Evolutionary conservation across 2,888 invertebrate species (phyloP), one percentile per base, ranked within the genome.

Genomic region (Agriopis aurantiaria): DNA sequence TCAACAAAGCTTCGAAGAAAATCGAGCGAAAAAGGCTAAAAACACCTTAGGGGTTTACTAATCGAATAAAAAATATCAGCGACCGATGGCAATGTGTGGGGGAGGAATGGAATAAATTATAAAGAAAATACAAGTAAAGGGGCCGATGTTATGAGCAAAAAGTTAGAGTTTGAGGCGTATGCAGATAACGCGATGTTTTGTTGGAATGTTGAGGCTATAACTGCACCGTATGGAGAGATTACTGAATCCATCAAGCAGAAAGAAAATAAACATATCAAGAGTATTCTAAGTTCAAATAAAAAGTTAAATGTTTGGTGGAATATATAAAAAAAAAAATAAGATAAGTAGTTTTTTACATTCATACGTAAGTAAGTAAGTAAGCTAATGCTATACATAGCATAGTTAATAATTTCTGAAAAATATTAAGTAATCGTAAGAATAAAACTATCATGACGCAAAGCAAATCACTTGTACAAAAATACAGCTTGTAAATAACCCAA

Each of bases 21-120:
- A 94, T 94, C 93, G 93, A 93, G 91, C 94, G 93, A 94, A 94
- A 95, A 95, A 93, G 93, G 92, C 94, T 94, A 95, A 95, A 95
- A 95, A 94, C 94, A 94, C 95, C 95, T 95, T 92, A 90, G 95
- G 95, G 95, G 94, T 93, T 94, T 94, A 93, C 95, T 95, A 95
- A 95, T 95, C 95, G 95, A 95, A 95, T 95, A 95, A 95, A 95
- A 93, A 95, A 95, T 95, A 95, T 95, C 95, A 94, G 94, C 93
- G 93, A 91, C 93, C 93, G 91, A 93, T 93, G 93, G 91, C 92
- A 91, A 91, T 91, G 92, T 92, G 85, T 91, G 90, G 93, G 93
- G 94, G 93, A 91, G 91, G 84, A 90, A 91, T 87, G 88, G 94
- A 94, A 93, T 94, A 94, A 93, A 94, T 94, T 93, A 94, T 92